Conservation (phyloP, 2,113 vertebrate species). For the Puma concolor region DNA sequence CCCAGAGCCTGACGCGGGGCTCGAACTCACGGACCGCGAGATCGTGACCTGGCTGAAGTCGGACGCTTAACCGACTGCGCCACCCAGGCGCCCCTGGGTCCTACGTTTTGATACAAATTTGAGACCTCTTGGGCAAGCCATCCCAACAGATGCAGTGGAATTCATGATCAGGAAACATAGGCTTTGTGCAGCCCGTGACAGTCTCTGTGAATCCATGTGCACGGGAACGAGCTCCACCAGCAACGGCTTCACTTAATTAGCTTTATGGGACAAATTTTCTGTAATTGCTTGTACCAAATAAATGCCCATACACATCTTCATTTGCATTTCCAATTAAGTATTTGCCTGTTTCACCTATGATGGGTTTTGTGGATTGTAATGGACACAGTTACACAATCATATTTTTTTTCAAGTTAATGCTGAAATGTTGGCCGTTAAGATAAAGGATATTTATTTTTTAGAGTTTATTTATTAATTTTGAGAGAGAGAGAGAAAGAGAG, state of each 20-base stretch:
- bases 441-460: not conserved
- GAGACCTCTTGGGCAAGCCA: not conserved
- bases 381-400: not conserved
- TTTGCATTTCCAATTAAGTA: slow-evolving; percentile 43
- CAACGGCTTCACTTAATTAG: slow-evolving; percentile 10
- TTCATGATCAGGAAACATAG: not conserved
- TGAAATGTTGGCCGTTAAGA: not conserved
- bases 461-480: too few relatives aligned
- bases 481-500: too few relatives aligned
- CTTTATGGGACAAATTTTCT: slow-evolving; percentile 47
- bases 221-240: not conserved
- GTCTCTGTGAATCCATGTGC: not conserved
- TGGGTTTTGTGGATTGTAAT: not conserved
- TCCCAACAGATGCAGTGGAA: too few relatives aligned
- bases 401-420: not conserved
- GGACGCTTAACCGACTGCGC: too few relatives aligned
- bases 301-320: not conserved
- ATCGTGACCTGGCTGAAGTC: too few relatives aligned
- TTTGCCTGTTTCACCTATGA: not conserved
- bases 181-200: accelerated
- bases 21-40: too few relatives aligned
- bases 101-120: not conserved
- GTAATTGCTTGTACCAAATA: slow-evolving; percentile 15
- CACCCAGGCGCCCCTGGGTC: too few relatives aligned
- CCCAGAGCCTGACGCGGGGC: too few relatives aligned